Evolutionary conservation across 2,113 vertebrate species (phyloP), one percentile per base, ranked within the genome.

Genomic region (Corythornis vintsioides): DNA sequence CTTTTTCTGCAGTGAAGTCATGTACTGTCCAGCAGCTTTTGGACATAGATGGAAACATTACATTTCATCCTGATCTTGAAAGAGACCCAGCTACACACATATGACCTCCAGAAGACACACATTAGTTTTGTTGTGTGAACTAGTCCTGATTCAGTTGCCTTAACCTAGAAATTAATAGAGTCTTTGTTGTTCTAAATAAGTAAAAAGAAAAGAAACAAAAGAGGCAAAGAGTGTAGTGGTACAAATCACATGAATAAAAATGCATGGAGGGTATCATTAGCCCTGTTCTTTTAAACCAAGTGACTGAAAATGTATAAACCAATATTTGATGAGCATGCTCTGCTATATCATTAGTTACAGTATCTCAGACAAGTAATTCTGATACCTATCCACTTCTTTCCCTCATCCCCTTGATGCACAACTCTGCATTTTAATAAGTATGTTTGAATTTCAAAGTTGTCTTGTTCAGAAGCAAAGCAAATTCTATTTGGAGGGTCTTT

Each of bases 161-260:
- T 83, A 72, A 17, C 48, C 57, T 67, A 75, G n/a, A 84, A 86
- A 90, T 86, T 83, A 83, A 83, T 76, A 90, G 10, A 43, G 43
- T 93, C 25, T 73, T 91, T 82, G 89, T 89, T 96, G 65, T 91
- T 82, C 52, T 91, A 42, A 93, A 90, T 93, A 89, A 96, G 73
- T 88, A 93, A 91, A 73, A 75, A n/a, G 38, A 50, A 81, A 92
- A 92, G 47, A 47, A 94, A 94, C 92, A 40, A 89, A 93, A 81
- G 86, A 90, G 31, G 19, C 47, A 84, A 83, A 85, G 10, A 71
- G 42, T 52, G 71, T 60, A 59, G 74, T 71, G 86, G 35, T 86
- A 63, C 57, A 88, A 83, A 84, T 55, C 52, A 70, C 33, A 57
- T 72, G 71, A 86, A 83, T 90, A 82, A 93, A 33, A 86, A 72